These are phyloP conservation scores for Speoplatyrhinus poulsoni DNA, from an alignment of 2,113 vertebrate species.

Conservation along the genomic window DNA sequence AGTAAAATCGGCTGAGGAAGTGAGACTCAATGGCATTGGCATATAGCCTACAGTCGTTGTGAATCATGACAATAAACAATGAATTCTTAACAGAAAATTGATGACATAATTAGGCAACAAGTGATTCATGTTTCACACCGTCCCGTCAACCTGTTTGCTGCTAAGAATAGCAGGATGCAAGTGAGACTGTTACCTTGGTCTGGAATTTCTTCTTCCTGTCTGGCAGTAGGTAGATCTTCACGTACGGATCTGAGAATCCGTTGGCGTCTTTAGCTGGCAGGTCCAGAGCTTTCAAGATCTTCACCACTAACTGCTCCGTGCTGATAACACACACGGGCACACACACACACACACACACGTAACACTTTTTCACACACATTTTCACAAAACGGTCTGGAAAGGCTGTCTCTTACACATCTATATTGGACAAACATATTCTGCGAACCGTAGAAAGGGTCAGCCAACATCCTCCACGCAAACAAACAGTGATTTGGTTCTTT, in stretches of 20 bases:
- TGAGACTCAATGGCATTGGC: too few relatives aligned
- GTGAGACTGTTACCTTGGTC: constrained; percentile 75
- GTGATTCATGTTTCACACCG: not conserved
- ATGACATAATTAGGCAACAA: constrained; percentile 12
- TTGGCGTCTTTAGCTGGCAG: constrained; percentile 91
- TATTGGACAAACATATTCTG: too few relatives aligned
- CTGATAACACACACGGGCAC: constrained; percentile 54
- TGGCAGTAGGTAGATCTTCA: constrained; percentile 94
- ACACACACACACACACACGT: constrained; percentile 8
- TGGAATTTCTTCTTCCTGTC: constrained; percentile 96
- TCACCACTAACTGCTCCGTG: constrained; percentile 90
- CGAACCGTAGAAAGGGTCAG: too few relatives aligned
- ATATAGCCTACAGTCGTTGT: too few relatives aligned
- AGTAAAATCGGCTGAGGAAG: too few relatives aligned
- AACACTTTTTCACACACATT: not conserved
- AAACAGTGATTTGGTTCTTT: too few relatives aligned
- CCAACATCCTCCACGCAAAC: too few relatives aligned
- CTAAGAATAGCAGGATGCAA: not conserved
- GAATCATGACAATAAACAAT: too few relatives aligned
- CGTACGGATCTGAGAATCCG: constrained; percentile 92
- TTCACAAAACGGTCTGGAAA: not conserved
- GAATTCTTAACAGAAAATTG: not conserved
- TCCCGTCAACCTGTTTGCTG: not conserved
- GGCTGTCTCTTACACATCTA: too few relatives aligned
- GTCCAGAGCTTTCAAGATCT: constrained; percentile 89